Evolutionary conservation across 2,888 invertebrate genomes (phyloP).

Genomic region (Sepiola atlantica): DNA sequence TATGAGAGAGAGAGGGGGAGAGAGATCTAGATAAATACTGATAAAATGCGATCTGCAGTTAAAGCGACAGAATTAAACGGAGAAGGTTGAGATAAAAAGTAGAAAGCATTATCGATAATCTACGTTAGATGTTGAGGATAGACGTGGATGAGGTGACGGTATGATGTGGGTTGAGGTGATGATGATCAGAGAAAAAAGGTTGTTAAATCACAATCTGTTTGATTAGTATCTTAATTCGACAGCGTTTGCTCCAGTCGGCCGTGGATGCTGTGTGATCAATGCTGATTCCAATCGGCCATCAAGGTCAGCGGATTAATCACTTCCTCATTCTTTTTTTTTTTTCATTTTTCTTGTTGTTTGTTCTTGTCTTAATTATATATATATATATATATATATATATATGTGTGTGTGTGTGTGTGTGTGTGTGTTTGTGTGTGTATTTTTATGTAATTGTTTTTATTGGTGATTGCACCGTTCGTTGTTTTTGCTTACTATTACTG

Average conservation of each 20-base stretch:
- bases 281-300: not conserved
- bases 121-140: not conserved
- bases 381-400: not conserved
- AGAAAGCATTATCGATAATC: not conserved
- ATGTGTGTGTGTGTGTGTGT: no score
- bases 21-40: not conserved
- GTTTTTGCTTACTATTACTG: no score
- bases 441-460: no score
- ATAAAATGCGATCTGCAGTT: no score
- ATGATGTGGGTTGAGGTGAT: not conserved
- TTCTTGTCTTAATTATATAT: not conserved
- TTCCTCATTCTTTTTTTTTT: not conserved
- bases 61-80: not conserved
- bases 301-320: not conserved
- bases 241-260: not conserved
- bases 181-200: not conserved
- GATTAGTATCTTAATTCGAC: conserved; percentile 4
- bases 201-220: not conserved
- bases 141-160: not conserved
- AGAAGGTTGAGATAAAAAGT: not conserved
- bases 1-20: not conserved
- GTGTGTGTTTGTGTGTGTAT: not conserved
- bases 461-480: no score
- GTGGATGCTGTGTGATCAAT: not conserved
- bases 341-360: not conserved